These are phyloP conservation scores for Meloe dianella DNA, from an alignment of 2,888 invertebrate genomes.

Conservation along the genomic window DNA sequence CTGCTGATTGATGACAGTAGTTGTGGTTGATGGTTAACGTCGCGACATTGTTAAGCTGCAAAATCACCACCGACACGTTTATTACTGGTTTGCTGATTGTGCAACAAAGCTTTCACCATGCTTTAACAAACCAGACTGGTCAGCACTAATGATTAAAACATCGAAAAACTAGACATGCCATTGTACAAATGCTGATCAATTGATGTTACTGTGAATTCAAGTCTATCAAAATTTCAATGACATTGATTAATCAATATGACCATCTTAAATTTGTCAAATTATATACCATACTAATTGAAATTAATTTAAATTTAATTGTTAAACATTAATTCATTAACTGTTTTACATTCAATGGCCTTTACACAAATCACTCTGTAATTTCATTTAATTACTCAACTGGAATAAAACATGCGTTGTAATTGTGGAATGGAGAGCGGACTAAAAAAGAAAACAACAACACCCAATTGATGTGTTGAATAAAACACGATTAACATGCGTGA, in stretches of 20 bases:
- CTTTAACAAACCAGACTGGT: background rate
- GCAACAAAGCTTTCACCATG: background rate
- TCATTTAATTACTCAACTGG: conserved; percentile 30
- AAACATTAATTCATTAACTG: conserved; percentile 31
- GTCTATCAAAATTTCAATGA: too few relatives aligned
- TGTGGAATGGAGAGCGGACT: background rate
- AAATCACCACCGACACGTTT: conserved; percentile 12
- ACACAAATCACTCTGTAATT: conserved; percentile 34
- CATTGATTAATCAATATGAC: conserved; percentile 14
- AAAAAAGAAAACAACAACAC: background rate
- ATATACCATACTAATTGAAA: conserved; percentile 23
- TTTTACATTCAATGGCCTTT: conserved; percentile 19
- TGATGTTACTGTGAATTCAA: background rate
- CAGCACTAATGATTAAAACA: conserved; percentile 6
- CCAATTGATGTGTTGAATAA: background rate
- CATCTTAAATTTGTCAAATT: conserved; percentile 21
- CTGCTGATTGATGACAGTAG: background rate
- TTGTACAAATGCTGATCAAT: background rate
- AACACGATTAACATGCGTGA: background rate
- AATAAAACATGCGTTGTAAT: conserved; percentile 30
- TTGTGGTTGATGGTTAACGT: background rate
- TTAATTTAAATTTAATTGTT: conserved; percentile 29
- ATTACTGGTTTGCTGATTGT: conserved; percentile 6
- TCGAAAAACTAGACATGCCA: background rate
- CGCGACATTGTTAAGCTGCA: conserved; percentile 5